Percentiles rank a stretch among this genome's conserved stretches.
These are phyloP conservation scores for Horisme vitalbata DNA, from an alignment of 2,888 invertebrate species.

Conservation along the genomic window DNA sequence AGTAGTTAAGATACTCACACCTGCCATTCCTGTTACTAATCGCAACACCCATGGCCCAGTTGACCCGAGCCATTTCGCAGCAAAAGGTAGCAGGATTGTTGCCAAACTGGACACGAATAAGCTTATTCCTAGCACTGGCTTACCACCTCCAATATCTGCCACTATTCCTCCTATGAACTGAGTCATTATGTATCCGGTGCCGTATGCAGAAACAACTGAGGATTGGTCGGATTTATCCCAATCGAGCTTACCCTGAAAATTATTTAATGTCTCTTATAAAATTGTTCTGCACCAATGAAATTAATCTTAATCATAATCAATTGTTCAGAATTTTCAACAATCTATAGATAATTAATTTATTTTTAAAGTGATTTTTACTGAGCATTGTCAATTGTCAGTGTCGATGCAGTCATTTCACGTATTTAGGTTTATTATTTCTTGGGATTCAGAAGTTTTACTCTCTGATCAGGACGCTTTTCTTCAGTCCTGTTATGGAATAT, in stretches of 20 bases:
- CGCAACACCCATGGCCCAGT: constrained; percentile 10
- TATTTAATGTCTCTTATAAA: too few relatives aligned
- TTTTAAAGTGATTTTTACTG: too few relatives aligned
- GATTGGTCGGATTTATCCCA: constrained; percentile 8
- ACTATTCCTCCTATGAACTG: constrained; percentile 18
- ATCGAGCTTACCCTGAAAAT: constrained; percentile 14
- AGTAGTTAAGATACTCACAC: constrained; percentile 13
- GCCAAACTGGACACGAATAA: constrained; percentile 6
- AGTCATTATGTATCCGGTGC: constrained; percentile 9
- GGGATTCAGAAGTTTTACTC: too few relatives aligned
- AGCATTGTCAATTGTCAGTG: too few relatives aligned
- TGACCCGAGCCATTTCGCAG: constrained; percentile 10
- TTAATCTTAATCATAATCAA: too few relatives aligned
- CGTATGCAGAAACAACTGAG: background rate
- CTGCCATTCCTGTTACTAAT: constrained; percentile 16
- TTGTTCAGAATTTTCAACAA: too few relatives aligned
- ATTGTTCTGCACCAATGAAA: too few relatives aligned
- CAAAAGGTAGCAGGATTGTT: constrained; percentile 10
- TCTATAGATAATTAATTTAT: too few relatives aligned
- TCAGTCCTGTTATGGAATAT: too few relatives aligned
- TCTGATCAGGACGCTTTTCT: too few relatives aligned
- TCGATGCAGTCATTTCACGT: too few relatives aligned
- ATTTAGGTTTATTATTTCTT: too few relatives aligned
- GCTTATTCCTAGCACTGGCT: constrained; percentile 6
- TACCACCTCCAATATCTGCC: constrained; percentile 20